Percentiles rank a stretch among this genome's conserved stretches.
phyloP scores from a whole-genome alignment of 2,113 vertebrate genomes.

The Chaenogobius annularis region DNA sequence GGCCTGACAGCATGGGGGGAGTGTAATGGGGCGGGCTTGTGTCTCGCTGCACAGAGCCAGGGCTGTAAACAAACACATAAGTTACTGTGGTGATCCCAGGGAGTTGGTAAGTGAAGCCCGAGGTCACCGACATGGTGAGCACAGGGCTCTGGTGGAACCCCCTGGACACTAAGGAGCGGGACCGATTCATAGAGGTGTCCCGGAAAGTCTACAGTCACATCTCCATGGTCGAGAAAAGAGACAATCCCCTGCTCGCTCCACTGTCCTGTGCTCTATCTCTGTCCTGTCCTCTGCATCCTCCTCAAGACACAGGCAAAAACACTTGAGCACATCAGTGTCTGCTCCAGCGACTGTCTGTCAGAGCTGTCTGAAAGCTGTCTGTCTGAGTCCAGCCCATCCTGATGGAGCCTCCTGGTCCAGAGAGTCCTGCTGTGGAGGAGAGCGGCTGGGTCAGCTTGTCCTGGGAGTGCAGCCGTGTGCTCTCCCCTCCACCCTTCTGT shows the following conservation, averaged over 20 bases:
- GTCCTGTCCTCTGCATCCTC: slow-evolving; percentile 53
- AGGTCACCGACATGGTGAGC: slow-evolving; percentile 78
- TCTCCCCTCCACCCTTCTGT: slow-evolving; percentile 63
- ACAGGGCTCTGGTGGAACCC: slow-evolving; percentile 61
- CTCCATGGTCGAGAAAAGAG: slow-evolving; percentile 57
- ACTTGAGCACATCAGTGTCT: slow-evolving; percentile 34
- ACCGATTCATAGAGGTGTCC: slow-evolving; percentile 56
- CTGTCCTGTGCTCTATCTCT: slow-evolving; percentile 48
- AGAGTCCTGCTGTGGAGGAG: slow-evolving; percentile 64
- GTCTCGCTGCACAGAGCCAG: slow-evolving; percentile 81
- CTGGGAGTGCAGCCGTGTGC: slow-evolving; percentile 64
- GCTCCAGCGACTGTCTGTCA: slow-evolving; percentile 46
- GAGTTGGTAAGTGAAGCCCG: slow-evolving; percentile 83
- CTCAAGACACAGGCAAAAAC: slow-evolving; percentile 48
- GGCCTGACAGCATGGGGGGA: slow-evolving; percentile 76
- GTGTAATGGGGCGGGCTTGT: slow-evolving; percentile 80
- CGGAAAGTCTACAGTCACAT: slow-evolving; percentile 54
- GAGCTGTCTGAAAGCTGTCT: slow-evolving; percentile 56
- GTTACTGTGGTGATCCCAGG: slow-evolving; percentile 91
- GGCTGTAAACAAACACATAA: slow-evolving; percentile 98
- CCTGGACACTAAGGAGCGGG: slow-evolving; percentile 53
- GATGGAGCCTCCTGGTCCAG: slow-evolving; percentile 58
- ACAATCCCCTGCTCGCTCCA: slow-evolving; percentile 48
- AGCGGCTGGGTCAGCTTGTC: slow-evolving; percentile 66
- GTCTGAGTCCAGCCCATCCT: slow-evolving; percentile 61